Base-by-base conservation (phyloP, 2,797 vertebrate genomes). In the Tiaroga cobitis region DNA sequence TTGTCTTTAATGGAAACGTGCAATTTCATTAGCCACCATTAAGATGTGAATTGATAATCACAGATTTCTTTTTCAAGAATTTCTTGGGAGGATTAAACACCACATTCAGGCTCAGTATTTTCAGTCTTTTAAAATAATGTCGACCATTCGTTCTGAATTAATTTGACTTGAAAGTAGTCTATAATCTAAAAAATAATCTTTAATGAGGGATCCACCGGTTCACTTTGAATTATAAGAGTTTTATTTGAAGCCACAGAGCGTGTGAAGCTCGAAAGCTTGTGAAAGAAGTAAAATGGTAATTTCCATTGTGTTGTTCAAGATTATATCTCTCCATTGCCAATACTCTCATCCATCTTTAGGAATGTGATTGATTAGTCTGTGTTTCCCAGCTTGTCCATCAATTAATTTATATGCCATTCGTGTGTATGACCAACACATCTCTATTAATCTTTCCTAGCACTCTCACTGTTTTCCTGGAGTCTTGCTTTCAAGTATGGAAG, bases 391-490 rank as follows among this genome's bases (percentile, higher is more conserved):
- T 76, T 83, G 82, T 84, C 63, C 61, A 84, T 84, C 82, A 84
- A 77, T 84, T 84, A 84, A 84, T 84, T 84, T 77, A 77, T 77
- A 78, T 84, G 63, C 74, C 74, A 78, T 69, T 83, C 43, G 54
- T 79, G 51, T 79, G 83, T 72, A 80, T 85, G 67, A 85, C 76
- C 83, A 85, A 37, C 83, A 85, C 41, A 80, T 85, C 67, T 80
- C 83, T 80, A 79, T 85, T 85, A 85, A 85, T 85, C 82, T 77
- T 78, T 78, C 18, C 82, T 39, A 32, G 75, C 51, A 78, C 75
- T 70, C 75, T 79, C 51, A 78, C 75, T 79, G 83, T 84, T 78
- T 84, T 78, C 49, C 74, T 79, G 83, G 65, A 70, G 37, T 79
- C 65, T 43, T 43, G 75, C 83, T 59, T 84, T 84, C 26, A 79